Conservation (phyloP, 2,113 vertebrate species). For the Nipponia nippon region DNA sequence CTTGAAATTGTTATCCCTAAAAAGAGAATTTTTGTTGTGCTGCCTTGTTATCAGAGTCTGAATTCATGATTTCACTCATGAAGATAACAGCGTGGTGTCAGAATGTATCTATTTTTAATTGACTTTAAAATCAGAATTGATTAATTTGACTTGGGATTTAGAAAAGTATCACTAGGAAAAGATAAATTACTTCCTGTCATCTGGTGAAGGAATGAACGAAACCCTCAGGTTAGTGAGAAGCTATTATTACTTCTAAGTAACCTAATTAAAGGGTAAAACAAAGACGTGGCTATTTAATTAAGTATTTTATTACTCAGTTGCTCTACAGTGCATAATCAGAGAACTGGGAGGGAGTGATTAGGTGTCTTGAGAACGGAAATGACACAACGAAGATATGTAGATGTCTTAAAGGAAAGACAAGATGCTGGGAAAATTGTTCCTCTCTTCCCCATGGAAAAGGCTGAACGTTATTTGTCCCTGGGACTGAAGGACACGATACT, state of each 20-base stretch:
- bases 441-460: not conserved
- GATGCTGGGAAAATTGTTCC: not conserved
- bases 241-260: constrained; percentile 28
- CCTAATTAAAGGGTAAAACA: constrained; percentile 15
- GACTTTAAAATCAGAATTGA: not conserved
- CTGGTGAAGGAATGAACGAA: not conserved
- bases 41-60: not conserved
- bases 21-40: not conserved
- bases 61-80: not conserved
- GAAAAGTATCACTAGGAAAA: not conserved
- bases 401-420: not conserved
- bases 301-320: constrained; percentile 36
- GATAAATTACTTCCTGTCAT: constrained; percentile 24
- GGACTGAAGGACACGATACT: not conserved
- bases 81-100: not conserved
- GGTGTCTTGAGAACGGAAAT: constrained; percentile 45
- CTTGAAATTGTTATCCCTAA: not conserved
- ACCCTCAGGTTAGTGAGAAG: not conserved
- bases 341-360: not conserved
- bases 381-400: not conserved
- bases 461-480: not conserved
- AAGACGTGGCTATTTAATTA: constrained; percentile 35
- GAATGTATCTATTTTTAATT: not conserved
- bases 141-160: not conserved
- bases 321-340: constrained; percentile 9